A percentile compares a stretch with the other conserved stretches of the same genome.
Conservation (phyloP, 2,113 vertebrate species). For the Lota lota region DNA sequence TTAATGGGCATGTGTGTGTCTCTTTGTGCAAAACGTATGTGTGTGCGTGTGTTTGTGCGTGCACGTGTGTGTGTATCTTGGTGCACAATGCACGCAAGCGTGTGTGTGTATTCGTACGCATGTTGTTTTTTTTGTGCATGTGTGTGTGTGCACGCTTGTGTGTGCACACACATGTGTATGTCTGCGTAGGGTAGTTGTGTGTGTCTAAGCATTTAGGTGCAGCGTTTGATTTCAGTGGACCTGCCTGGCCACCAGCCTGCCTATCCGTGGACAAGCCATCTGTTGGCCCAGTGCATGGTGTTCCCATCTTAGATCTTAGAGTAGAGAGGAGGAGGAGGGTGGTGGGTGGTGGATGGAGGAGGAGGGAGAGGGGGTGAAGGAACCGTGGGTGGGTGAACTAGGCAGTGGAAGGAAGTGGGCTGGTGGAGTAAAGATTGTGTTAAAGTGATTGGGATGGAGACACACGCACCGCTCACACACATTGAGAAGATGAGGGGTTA, state of each 20-base stretch:
- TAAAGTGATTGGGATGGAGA: neutral
- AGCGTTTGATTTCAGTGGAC: constrained; percentile 73
- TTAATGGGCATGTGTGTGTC: neutral
- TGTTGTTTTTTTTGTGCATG: constrained; percentile 2
- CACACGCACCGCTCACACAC: constrained; percentile 24
- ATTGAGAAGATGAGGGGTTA: too few relatives aligned
- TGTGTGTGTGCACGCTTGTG: constrained; percentile 39
- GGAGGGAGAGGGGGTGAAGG: constrained; percentile 28
- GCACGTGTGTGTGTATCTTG: constrained; percentile 24
- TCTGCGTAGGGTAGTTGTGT: constrained; percentile 16
- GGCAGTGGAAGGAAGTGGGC: neutral
- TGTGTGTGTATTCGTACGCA: too few relatives aligned
- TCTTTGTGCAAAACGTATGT: constrained; percentile 1
- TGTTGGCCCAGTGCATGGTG: constrained; percentile 72
- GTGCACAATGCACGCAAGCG: constrained; percentile 23
- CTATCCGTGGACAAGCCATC: constrained; percentile 76
- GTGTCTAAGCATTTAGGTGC: constrained; percentile 59
- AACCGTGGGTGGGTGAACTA: constrained; percentile 23
- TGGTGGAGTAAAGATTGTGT: neutral
- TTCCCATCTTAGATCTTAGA: constrained; percentile 58
- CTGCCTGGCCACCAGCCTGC: constrained; percentile 70
- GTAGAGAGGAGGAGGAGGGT: constrained; percentile 25
- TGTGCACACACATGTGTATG: constrained; percentile 24
- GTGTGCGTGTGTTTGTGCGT: constrained; percentile 18
- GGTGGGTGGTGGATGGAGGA: constrained; percentile 10